These are phyloP conservation scores for Neria commutata DNA, from an alignment of 2,888 invertebrate species.

Conservation along the genomic window DNA sequence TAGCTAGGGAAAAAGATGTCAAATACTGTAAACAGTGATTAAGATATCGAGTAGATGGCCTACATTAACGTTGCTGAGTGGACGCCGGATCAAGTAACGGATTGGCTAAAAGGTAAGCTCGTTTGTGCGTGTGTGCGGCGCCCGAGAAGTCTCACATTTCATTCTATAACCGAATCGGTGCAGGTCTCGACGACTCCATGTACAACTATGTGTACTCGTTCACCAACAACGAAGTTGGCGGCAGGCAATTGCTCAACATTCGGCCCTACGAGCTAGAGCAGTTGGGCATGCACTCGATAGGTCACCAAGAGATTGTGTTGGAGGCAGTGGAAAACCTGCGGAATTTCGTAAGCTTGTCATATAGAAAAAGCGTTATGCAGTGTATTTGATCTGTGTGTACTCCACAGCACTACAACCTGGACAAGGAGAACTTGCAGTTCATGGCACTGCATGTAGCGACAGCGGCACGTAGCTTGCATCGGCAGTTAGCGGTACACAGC, in stretches of 20 bases:
- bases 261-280: conserved; percentile 88
- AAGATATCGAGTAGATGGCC: too few species aligned
- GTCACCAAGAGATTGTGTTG: conserved; percentile 91
- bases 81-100: conserved; percentile 88
- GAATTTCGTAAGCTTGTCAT: conserved; percentile 86
- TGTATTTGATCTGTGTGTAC: background rate
- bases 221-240: conserved; percentile 80
- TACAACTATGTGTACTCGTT: conserved; percentile 81
- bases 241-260: conserved; percentile 77
- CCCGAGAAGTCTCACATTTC: too few species aligned
- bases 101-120: conserved; percentile 84
- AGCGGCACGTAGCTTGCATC: conserved; percentile 77
- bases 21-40: too few species aligned
- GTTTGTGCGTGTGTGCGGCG: too few species aligned
- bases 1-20: background rate
- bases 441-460: conserved; percentile 84
- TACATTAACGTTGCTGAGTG: conserved; percentile 87
- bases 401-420: conserved; percentile 84
- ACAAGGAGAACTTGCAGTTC: conserved; percentile 90
- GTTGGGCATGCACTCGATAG: conserved; percentile 83
- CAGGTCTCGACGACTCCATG: conserved; percentile 66
- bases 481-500: conserved; percentile 69
- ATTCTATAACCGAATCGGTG: background rate
- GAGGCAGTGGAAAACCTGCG: conserved; percentile 90
- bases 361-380: background rate